phyloP scores from a whole-genome alignment of 2,113 vertebrate genomes.

The Montifringilla adamsi region DNA sequence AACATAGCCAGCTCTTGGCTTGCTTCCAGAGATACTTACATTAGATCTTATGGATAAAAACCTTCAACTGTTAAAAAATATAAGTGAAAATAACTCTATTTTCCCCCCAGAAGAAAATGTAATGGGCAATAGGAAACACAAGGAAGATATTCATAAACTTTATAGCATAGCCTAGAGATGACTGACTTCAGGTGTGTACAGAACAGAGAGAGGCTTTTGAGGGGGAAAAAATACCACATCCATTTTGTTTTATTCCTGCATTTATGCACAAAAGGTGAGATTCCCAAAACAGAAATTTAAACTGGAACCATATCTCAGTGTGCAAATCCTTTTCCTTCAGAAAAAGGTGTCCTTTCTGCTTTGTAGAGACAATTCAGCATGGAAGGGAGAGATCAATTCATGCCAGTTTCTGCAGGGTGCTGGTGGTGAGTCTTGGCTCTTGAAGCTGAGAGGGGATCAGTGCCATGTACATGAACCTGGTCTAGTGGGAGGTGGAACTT shows the following conservation, averaged over 20 bases:
- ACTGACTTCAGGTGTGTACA: neutral
- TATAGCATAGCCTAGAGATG: neutral
- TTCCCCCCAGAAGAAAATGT: rapidly evolving
- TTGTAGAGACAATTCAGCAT: rapidly evolving
- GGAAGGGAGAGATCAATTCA: neutral
- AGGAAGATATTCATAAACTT: neutral
- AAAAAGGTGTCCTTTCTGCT: neutral
- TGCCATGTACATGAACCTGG: neutral
- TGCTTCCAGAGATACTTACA: neutral
- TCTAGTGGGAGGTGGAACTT: neutral
- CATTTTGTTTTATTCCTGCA: neutral
- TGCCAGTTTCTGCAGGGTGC: neutral
- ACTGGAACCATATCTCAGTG: neutral
- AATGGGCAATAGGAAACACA: neutral
- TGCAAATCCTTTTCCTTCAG: neutral
- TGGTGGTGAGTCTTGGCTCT: neutral
- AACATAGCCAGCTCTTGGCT: neutral
- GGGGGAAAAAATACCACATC: neutral
- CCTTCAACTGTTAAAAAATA: neutral
- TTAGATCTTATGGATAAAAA: neutral
- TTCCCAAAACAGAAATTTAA: neutral
- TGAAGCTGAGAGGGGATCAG: neutral
- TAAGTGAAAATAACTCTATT: neutral
- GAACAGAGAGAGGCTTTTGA: neutral
- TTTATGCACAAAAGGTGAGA: neutral